Base-by-base conservation (phyloP, 1,140 invertebrate species). In the Eciton burchellii region DNA sequence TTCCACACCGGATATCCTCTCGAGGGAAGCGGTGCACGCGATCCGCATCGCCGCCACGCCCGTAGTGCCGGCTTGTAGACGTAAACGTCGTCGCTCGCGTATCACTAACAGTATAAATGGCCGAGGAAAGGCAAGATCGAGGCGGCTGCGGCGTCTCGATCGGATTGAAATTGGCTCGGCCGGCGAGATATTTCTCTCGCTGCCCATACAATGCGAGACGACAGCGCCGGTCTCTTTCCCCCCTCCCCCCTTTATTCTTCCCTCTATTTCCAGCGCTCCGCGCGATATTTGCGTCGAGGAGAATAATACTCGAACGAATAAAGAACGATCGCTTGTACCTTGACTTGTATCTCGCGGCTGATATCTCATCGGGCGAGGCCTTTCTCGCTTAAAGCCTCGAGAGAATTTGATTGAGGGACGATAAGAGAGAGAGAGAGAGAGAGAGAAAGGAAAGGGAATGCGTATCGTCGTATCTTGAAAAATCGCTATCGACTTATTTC, bases 1-100 rank as follows among this genome's bases (percentile, higher is more conserved):
- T 92, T 93, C 92, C 91, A 92, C 89, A 90, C 92, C 92, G 92
- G 92, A 93, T 92, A 92, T 93, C 92, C 92, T 93, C 87, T 85
- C 86, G 88, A 85, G 88, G 86, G 87, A 91, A 87, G 87, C 88
- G 87, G 87, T 90, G 90, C 91, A 90, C 90, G 89, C 91, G 92
- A 92, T 91, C 92, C 87, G 84, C 84, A 77, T 84, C 81, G 81
- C 81, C 86, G 84, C 84, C 86, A 89, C 86, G 81, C 87, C 87
- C 86, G 86, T 35, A 35, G 35, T 66, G 21, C 35, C n/a, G 26
- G 47, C 59, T 54, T 77, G 59, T 62, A 79, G 63, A 62, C 71
- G 73, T 84, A 82, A 84, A 60, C 73, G 57, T 83, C 72, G 66
- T 76, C 79, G 57, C 19, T 83, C 45, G 35, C 35, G 21, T 74